Evolutionary conservation across 2,888 invertebrate genomes (phyloP).

Genomic region (Cerceris ruficornis): DNA sequence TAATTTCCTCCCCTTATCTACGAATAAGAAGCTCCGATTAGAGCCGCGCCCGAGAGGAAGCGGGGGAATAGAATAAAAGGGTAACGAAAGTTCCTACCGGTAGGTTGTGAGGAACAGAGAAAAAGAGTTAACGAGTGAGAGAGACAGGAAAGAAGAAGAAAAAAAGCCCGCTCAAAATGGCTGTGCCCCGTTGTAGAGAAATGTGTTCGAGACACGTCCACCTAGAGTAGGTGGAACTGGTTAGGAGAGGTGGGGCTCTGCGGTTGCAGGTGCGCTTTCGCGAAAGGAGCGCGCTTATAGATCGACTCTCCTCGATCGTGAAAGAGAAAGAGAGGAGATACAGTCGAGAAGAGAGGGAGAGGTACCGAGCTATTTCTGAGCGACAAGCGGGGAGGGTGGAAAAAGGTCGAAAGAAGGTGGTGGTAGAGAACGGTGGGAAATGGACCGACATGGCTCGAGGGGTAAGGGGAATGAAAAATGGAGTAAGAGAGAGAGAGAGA

Average conservation of each 20-base stretch:
- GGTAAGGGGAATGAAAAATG: conserved; percentile 8
- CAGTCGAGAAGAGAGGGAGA: not conserved
- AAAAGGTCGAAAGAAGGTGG: not conserved
- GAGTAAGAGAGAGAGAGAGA: conserved; percentile 23
- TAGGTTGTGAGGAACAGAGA: not conserved
- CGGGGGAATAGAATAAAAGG: conserved; percentile 9
- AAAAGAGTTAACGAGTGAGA: not conserved
- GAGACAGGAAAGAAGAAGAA: not conserved
- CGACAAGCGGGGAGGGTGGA: not conserved
- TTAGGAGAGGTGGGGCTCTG: conserved; percentile 27
- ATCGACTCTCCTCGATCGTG: conserved; percentile 22
- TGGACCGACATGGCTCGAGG: not conserved
- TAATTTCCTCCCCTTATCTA: conserved; percentile 42
- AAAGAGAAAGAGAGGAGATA: not conserved
- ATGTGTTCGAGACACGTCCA: not conserved
- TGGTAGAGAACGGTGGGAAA: conserved; percentile 1
- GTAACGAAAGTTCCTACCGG: conserved; percentile 8
- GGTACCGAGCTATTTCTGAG: not conserved
- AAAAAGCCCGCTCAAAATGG: conserved; percentile 38
- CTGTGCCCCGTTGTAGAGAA: conserved; percentile 14
- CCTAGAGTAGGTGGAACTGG: conserved; percentile 36
- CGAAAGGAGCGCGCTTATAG: conserved; percentile 35
- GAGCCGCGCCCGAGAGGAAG: conserved; percentile 14
- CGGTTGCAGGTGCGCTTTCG: conserved; percentile 50
- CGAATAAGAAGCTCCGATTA: conserved; percentile 23